phyloP scores from a whole-genome alignment of 35 echinoderm and acorn worm species.

The Amphiura filiformis region DNA sequence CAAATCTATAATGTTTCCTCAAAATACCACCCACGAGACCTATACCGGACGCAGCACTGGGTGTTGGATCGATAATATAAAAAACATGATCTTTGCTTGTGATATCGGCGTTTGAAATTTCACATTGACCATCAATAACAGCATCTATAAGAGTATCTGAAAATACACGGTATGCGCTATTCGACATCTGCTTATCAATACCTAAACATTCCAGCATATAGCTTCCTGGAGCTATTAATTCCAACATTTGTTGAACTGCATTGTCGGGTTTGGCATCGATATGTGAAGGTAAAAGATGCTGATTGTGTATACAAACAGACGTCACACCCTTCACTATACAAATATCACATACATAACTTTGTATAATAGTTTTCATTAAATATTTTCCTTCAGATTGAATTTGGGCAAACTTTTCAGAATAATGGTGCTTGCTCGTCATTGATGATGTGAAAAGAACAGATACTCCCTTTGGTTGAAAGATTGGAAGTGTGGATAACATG shows the following conservation, averaged over 20 bases:
- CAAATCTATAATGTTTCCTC: too few relatives aligned
- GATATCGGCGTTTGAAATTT: background rate
- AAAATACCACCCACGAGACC: background rate
- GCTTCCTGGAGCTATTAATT: background rate
- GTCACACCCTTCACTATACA: background rate
- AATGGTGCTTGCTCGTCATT: background rate
- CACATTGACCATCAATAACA: background rate
- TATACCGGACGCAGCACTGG: background rate
- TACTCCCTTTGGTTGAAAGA: conserved; percentile 13
- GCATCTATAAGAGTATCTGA: background rate
- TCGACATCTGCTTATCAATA: background rate
- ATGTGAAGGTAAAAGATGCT: background rate
- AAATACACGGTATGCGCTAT: background rate
- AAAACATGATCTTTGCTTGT: background rate
- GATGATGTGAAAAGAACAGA: background rate
- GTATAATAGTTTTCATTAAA: background rate
- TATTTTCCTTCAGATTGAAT: background rate
- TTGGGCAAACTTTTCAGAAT: background rate
- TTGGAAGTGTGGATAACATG: background rate
- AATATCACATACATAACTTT: background rate
- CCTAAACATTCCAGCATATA: conserved; percentile 14
- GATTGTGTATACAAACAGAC: background rate
- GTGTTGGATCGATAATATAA: conserved; percentile 7
- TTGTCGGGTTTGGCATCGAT: conserved; percentile 9
- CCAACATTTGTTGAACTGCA: conserved; percentile 11